Evolutionary conservation across 2,113 vertebrate genomes (phyloP).

Genomic region (Gnathonemus echidnorhynchus): DNA sequence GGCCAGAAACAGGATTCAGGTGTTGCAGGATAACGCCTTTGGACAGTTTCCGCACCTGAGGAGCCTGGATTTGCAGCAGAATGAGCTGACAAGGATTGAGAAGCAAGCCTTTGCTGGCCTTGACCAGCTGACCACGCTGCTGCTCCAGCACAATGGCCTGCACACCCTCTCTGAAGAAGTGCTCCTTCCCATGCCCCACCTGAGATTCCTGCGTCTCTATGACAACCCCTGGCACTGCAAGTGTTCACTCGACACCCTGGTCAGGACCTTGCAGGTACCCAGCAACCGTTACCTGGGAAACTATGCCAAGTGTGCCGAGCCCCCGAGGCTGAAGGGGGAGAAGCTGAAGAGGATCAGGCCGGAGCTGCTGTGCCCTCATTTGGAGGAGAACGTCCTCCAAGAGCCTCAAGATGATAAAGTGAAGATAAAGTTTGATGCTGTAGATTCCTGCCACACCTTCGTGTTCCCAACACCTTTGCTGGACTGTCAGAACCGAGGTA

Average conservation of each 20-base stretch:
- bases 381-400: not conserved
- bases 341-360: conserved; percentile 74
- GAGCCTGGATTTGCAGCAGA: conserved; percentile 91
- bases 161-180: conserved; percentile 73
- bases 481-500: conserved; percentile 87
- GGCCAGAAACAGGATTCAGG: conserved; percentile 78
- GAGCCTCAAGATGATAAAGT: conserved; percentile 16
- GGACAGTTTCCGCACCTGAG: conserved; percentile 72
- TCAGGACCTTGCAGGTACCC: conserved; percentile 84
- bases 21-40: conserved; percentile 80
- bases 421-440: conserved; percentile 60
- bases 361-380: conserved; percentile 66
- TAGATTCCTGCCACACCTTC: conserved; percentile 76
- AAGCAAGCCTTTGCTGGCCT: conserved; percentile 78
- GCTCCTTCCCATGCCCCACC: conserved; percentile 73
- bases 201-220: conserved; percentile 84
- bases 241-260: conserved; percentile 77
- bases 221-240: conserved; percentile 90
- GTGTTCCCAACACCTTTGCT: conserved; percentile 75
- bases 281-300: conserved; percentile 84
- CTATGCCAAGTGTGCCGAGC: conserved; percentile 78
- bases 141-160: conserved; percentile 87
- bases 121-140: conserved; percentile 76
- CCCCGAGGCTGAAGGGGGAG: conserved; percentile 61
- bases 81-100: conserved; percentile 80